phyloP scores from a whole-genome alignment of 2,888 invertebrate genomes.

The Caenorhabditis wallacei region DNA sequence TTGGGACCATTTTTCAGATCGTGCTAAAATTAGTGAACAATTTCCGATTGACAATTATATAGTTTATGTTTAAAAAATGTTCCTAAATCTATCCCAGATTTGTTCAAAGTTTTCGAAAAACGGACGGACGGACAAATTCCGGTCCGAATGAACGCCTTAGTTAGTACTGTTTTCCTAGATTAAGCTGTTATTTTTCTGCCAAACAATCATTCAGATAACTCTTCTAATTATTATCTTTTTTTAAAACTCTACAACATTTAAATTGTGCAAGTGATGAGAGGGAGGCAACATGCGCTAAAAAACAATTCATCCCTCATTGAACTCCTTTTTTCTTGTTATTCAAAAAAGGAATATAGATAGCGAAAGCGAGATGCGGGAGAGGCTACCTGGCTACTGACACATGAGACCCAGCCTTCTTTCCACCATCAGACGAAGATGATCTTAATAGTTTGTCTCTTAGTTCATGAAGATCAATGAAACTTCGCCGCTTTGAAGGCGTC shows the following conservation, averaged over 20 bases:
- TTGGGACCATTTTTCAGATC: too few relatives aligned
- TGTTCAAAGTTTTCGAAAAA: too few relatives aligned
- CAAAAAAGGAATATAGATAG: slow-evolving; percentile 28
- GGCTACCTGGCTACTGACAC: slow-evolving; percentile 82
- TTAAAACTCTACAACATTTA: not conserved
- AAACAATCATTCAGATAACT: too few relatives aligned
- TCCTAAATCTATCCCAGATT: too few relatives aligned
- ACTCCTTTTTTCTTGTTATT: not conserved
- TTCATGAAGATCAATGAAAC: slow-evolving; percentile 83
- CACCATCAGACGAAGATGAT: slow-evolving; percentile 74
- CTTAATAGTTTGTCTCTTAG: slow-evolving; percentile 81
- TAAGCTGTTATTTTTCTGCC: too few relatives aligned
- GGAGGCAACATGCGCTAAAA: slow-evolving; percentile 31
- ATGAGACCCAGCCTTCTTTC: slow-evolving; percentile 81
- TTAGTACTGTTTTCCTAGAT: too few relatives aligned
- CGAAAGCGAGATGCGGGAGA: slow-evolving; percentile 66
- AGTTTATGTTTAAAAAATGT: too few relatives aligned
- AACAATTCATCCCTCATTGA: slow-evolving; percentile 20
- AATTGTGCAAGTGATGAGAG: slow-evolving; percentile 24
- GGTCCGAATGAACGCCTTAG: too few relatives aligned
- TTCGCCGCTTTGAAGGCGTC: slow-evolving; percentile 82
- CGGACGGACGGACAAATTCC: too few relatives aligned
- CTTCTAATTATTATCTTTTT: too few relatives aligned
- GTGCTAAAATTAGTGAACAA: too few relatives aligned
- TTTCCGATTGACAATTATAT: too few relatives aligned